Percentiles rank a stretch among this genome's conserved stretches.
These are phyloP conservation scores for Syritta pipiens DNA, from an alignment of 2,888 invertebrate genomes.

Conservation along the genomic window DNA sequence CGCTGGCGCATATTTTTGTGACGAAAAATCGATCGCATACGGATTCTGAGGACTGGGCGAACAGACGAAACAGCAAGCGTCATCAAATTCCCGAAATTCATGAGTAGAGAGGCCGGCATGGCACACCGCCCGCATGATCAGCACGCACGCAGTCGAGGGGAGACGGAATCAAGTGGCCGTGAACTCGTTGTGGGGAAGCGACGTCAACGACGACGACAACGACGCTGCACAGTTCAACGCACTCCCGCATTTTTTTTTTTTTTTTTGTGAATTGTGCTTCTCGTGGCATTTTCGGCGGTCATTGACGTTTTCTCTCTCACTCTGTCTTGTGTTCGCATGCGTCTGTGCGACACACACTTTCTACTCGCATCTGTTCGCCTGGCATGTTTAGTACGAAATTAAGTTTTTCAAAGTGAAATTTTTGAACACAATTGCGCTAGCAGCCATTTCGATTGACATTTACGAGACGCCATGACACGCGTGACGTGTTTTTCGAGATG, in stretches of 20 bases:
- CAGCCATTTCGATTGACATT: conserved; percentile 47
- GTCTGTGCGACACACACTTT: no score
- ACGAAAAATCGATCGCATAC: conserved; percentile 56
- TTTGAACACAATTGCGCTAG: no score
- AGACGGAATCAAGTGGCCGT: background rate
- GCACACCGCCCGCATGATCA: background rate
- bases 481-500: background rate
- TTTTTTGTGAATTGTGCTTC: background rate
- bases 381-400: conserved; percentile 66
- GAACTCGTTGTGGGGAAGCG: no score
- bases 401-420: conserved; percentile 64
- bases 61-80: background rate
- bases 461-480: no score
- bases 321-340: background rate
- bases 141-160: background rate
- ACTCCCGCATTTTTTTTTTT: background rate
- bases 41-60: conserved; percentile 38
- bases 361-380: conserved; percentile 35
- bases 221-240: no score
- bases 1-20: background rate
- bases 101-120: no score
- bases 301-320: conserved; percentile 15
- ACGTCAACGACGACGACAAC: no score
- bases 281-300: conserved; percentile 24
- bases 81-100: conserved; percentile 6